Evolutionary conservation across 2,113 vertebrate genomes (phyloP), one percentile per base, ranked within the genome.

Genomic region (Gallinago media): DNA sequence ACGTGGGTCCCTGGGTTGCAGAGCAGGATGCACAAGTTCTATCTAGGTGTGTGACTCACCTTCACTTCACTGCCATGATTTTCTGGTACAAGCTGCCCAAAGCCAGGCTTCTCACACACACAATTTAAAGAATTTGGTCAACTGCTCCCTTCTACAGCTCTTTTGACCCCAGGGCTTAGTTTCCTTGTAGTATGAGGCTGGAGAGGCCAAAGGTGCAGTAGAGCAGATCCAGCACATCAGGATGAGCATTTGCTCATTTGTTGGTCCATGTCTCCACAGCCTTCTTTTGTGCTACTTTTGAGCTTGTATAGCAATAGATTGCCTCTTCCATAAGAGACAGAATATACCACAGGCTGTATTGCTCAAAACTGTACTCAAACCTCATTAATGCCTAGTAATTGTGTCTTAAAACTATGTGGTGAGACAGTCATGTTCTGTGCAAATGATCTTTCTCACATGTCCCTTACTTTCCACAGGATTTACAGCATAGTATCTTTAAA

Each of bases 11-110:
- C 78, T 77, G 93, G 47, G 38, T 31, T 89, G 80, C 65, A 49
- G 75, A 89, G 56, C 5, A 59, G 73, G 68, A 84, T 86, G 65
- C 38, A 25, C 65, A 59, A 55, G 34, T 71, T 94, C 62, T 81
- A 11, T 32, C 16, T 17, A 21, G 81, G 83, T 89, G 40, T 88
- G 68, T 59, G 42, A 21, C 42, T 89, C 44, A 13, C 55, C 90
- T 49, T 67, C 74, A 17, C 26, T 54, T 46, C 59, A 3, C 36
- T 75, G 81, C 62, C 80, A 76, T 52, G 16, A 25, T 59, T 73
- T 59, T 68, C 44, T 85, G 26, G 19, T 27, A 25, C 13, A 21
- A 71, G 55, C 50, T 93, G n/a, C 17, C 42, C 31, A 14, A 77
- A 87, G 23, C n/a, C 4, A 3, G 15, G 19, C 4, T 74, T 31